Evolutionary conservation across 2,797 vertebrate species (phyloP).

Genomic region (Chiloscyllium punctatum): DNA sequence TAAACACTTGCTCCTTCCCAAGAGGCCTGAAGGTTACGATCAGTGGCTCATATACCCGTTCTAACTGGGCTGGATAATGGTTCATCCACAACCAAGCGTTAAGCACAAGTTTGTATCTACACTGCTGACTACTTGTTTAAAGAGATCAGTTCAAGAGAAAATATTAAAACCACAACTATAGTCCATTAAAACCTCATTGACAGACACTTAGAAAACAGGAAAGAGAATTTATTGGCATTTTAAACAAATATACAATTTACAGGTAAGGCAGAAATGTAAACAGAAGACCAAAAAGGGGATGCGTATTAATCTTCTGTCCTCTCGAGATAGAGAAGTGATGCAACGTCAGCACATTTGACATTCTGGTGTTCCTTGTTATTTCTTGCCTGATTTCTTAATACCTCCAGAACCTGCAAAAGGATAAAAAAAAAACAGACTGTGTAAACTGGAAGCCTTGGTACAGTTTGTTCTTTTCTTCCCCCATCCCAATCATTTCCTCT

Average conservation of each 20-base stretch:
- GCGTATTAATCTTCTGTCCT: background rate
- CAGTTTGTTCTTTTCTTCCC: background rate
- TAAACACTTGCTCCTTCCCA: background rate
- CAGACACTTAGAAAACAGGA: background rate
- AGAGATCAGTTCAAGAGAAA: background rate
- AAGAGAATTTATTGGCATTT: background rate
- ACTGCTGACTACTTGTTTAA: background rate
- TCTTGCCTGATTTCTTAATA: conserved; percentile 97
- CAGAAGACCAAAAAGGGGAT: conserved; percentile 36
- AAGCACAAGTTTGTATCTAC: background rate
- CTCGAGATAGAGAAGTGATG: background rate
- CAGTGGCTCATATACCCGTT: background rate
- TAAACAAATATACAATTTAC: conserved; percentile 40
- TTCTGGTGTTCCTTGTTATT: conserved; percentile 54
- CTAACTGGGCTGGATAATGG: background rate
- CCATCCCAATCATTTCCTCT: background rate
- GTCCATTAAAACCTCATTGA: background rate
- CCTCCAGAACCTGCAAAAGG: conserved; percentile 69
- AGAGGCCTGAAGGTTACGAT: background rate
- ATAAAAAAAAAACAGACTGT: conserved; percentile 37
- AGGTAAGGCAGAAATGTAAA: conserved; percentile 40
- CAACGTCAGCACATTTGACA: background rate
- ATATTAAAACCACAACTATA: background rate
- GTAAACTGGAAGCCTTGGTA: background rate
- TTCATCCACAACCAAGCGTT: background rate